Evolutionary conservation across 2,797 vertebrate genomes (phyloP), one percentile per base, ranked within the genome.

Genomic region (Argya squamiceps): DNA sequence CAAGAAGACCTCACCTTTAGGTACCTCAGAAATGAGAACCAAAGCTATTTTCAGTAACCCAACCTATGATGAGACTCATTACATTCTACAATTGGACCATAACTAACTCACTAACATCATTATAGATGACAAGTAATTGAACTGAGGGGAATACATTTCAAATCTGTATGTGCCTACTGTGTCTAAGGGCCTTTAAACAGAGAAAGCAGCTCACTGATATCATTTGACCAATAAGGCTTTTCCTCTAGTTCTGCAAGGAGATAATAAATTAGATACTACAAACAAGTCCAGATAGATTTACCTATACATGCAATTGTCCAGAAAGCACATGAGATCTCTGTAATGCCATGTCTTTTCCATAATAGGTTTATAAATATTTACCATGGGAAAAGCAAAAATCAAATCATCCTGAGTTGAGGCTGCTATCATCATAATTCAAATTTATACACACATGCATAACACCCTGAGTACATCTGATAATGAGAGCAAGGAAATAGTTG

Each of bases 311-410:
- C 91, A 68, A 47, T 4, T 24, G 43, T 63, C 64, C 63, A 49
- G 93, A 97, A 94, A 94, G 81, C 56, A 82, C 15, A 58, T 1
- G n/a, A 69, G 49, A 73, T 88, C 65, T 86, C 69, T 97, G 59
- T 43, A 93, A 80, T 60, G 63, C 24, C 11, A 2, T 78, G 30
- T 65, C n/a, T 94, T 91, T 96, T 94, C 89, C 78, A 68, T 88
- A 89, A 92, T 12, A 92, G 56, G 41, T 90, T 94, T 96, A 94
- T 97, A 96, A 97, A 97, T 96, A 96, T 95, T 97, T 98, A 92
- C 84, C 67, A 84, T 41, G 68, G 85, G 89, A 87, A 87, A 96
- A 74, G 65, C 41, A 82, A 88, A 93, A 92, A 80, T 79, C 94
- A 82, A 93, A 70, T 94, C 71, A 92, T 59, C 89, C 56, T 46